phyloP scores from a whole-genome alignment of 2,113 vertebrate species.

The Pipra filicauda region DNA sequence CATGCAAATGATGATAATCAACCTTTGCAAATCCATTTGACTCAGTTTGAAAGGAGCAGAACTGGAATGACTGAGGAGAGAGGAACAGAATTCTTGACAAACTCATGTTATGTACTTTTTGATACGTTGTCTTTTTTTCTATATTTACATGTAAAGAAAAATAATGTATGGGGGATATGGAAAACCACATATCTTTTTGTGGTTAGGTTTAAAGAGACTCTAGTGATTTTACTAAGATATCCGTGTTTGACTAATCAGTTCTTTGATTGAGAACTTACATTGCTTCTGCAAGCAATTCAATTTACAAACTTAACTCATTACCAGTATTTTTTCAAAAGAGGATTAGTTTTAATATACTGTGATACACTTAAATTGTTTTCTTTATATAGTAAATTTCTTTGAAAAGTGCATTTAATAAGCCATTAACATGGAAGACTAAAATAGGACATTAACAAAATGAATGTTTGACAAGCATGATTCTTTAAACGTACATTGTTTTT shows the following conservation, averaged over 20 bases:
- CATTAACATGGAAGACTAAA: not conserved
- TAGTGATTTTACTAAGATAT: not conserved
- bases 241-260: not conserved
- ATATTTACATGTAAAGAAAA: not conserved
- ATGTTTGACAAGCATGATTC: slow-evolving; percentile 12
- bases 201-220: not conserved
- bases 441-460: slow-evolving; percentile 7
- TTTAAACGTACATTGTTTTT: not conserved
- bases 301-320: not conserved
- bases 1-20: slow-evolving; percentile 52
- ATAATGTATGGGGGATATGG: accelerated
- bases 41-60: slow-evolving; percentile 63
- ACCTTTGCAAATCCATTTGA: slow-evolving; percentile 67
- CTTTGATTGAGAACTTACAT: not conserved
- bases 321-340: not conserved
- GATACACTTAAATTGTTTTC: slow-evolving; percentile 17
- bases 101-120: not conserved
- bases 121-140: not conserved
- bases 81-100: slow-evolving; percentile 22
- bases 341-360: slow-evolving; percentile 11
- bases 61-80: slow-evolving; percentile 63
- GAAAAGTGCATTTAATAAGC: not conserved
- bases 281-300: not conserved
- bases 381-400: slow-evolving; percentile 7
- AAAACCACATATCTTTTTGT: not conserved